Conservation (phyloP, 2,888 invertebrate species). For the Nysson spinosus region DNA sequence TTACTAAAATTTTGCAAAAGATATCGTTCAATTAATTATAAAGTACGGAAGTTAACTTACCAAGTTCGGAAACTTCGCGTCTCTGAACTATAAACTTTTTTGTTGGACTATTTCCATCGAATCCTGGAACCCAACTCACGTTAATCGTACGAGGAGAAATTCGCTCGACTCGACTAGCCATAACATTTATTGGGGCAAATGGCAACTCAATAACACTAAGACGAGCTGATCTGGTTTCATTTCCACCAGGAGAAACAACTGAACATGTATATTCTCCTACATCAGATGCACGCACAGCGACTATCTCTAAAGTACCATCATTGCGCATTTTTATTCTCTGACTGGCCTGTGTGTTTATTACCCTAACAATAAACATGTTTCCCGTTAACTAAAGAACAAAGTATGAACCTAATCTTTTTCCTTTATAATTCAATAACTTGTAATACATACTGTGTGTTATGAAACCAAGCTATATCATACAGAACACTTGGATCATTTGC, state of each 20-base stretch:
- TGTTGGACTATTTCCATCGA: constrained; percentile 98
- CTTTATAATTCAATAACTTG: no score
- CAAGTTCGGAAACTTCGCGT: constrained; percentile 91
- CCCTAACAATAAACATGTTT: constrained; percentile 73
- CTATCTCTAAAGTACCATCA: constrained; percentile 92
- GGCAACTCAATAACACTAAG: constrained; percentile 96
- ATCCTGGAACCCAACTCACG: constrained; percentile 96
- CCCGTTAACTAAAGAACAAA: no score
- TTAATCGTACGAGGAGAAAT: constrained; percentile 88
- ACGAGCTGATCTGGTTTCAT: constrained; percentile 91
- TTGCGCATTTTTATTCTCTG: constrained; percentile 86
- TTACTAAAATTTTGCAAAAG: background rate
- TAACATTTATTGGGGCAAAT: constrained; percentile 92
- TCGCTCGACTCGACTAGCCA: constrained; percentile 84
- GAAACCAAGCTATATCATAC: constrained; percentile 92
- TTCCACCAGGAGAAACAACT: constrained; percentile 93
- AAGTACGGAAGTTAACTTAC: constrained; percentile 78
- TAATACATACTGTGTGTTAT: constrained; percentile 86
- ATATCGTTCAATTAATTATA: background rate
- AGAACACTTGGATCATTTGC: constrained; percentile 93
- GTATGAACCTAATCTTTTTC: no score
- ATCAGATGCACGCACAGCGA: constrained; percentile 93
- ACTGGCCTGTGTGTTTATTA: constrained; percentile 82
- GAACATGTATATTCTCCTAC: constrained; percentile 96
- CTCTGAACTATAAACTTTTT: constrained; percentile 95